Percentiles rank a stretch among this genome's conserved stretches.
These are phyloP conservation scores for Drosophila busckii DNA, from an alignment of 1,140 invertebrate genomes.

Conservation along the genomic window DNA sequence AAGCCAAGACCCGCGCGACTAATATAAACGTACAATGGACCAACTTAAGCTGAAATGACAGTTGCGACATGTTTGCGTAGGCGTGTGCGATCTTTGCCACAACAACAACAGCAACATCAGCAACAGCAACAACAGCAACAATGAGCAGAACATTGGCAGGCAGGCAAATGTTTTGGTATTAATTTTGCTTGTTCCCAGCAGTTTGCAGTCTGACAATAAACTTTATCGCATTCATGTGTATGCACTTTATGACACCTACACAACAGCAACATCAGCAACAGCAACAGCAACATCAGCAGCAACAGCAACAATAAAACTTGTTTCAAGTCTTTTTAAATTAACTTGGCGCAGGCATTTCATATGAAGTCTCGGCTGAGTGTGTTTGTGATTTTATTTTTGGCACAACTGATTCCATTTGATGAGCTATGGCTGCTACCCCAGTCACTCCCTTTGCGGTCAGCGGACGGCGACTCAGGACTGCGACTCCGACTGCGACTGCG, in stretches of 20 bases:
- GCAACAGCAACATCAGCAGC: constrained; percentile 3
- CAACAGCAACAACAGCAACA: constrained; percentile 25
- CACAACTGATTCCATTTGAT: constrained; percentile 4
- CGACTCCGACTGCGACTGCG: constrained; percentile 53
- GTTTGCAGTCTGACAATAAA: constrained; percentile 64
- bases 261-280: constrained; percentile 24
- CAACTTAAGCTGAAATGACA: constrained; percentile 78
- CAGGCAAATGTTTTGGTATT: constrained; percentile 67
- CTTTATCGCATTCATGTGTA: constrained; percentile 76
- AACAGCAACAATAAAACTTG: constrained; percentile 22
- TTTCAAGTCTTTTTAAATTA: constrained; percentile 4
- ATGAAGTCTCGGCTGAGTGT: no score
- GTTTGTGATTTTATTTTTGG: background rate
- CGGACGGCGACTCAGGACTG: background rate
- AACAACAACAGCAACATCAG: constrained; percentile 31
- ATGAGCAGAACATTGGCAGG: constrained; percentile 15
- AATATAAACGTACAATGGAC: constrained; percentile 78
- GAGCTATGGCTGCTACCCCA: background rate
- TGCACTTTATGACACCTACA: constrained; percentile 76
- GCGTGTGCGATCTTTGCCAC: constrained; percentile 68
- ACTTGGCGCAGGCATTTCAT: no score
- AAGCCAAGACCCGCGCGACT: constrained; percentile 48
- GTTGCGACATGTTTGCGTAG: constrained; percentile 78
- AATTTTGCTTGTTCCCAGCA: constrained; percentile 62
- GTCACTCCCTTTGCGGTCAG: constrained; percentile 19